Conservation (phyloP, 2,113 vertebrate species). For the Tamias sibiricus region DNA sequence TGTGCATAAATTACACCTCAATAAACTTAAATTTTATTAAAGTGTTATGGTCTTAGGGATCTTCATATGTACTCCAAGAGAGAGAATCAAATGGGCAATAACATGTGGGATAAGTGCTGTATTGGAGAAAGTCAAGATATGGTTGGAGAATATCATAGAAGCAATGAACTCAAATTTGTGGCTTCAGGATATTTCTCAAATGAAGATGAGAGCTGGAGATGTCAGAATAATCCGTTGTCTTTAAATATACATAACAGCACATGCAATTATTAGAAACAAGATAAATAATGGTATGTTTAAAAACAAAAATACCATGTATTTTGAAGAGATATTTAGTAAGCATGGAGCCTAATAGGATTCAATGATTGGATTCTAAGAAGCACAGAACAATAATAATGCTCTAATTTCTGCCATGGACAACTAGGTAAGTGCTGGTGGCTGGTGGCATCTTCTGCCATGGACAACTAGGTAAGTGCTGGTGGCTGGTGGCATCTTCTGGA, state of each 20-base stretch:
- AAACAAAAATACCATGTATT: not conserved
- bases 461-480: not conserved
- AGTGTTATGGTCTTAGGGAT: not conserved
- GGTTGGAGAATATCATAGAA: not conserved
- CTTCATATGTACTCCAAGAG: not conserved
- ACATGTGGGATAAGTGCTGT: not conserved
- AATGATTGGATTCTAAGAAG: not conserved
- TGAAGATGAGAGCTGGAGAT: not conserved
- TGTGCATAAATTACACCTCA: not conserved
- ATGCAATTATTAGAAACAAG: not conserved
- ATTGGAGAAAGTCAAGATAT: not conserved
- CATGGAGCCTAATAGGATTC: not conserved
- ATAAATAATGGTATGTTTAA: not conserved
- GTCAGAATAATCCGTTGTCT: not conserved
- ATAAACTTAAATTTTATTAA: not conserved
- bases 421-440: not conserved
- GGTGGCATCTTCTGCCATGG: not conserved
- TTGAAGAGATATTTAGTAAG: constrained; percentile 27
- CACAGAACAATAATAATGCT: not conserved
- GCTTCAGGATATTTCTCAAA: not conserved
- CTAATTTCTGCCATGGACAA: not conserved
- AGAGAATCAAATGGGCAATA: not conserved
- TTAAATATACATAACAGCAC: not conserved
- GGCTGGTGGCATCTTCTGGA: not conserved
- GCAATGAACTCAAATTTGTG: not conserved